A percentile compares a stretch with the other conserved stretches of the same genome.
Evolutionary conservation across 2,113 vertebrate species (phyloP).

Genomic region (Agelaius tricolor): DNA sequence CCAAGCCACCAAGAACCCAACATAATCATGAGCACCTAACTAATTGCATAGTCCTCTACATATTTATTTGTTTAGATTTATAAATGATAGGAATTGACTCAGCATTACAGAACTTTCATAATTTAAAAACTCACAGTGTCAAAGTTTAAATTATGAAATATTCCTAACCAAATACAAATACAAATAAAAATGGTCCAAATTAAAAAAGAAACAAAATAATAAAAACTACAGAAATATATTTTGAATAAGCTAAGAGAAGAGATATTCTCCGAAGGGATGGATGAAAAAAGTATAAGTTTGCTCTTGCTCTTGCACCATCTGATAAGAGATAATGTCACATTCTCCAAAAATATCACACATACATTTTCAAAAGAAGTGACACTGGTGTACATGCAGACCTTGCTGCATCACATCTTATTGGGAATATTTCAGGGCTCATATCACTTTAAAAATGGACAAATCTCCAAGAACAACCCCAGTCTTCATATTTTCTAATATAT

Average conservation of each 20-base stretch:
- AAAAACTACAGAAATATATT: neutral
- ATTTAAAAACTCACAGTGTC: neutral
- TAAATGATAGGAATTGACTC: neutral
- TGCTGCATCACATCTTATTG: neutral
- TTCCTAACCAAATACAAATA: neutral
- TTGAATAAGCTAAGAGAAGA: neutral
- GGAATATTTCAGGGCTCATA: neutral
- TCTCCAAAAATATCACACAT: neutral
- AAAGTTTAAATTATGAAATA: neutral
- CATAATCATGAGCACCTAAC: neutral
- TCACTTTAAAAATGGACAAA: neutral
- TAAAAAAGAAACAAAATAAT: neutral
- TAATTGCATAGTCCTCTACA: neutral
- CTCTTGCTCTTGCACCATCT: neutral
- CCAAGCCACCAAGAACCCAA: neutral
- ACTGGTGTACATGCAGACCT: neutral
- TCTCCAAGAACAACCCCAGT: neutral
- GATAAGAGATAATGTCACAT: neutral
- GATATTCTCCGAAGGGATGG: neutral
- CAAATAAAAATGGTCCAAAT: neutral
- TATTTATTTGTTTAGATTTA: neutral
- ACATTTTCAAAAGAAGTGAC: neutral
- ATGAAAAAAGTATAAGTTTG: neutral
- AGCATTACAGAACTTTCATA: neutral
- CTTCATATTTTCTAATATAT: neutral